Evolutionary conservation across 1,140 invertebrate genomes (phyloP), one percentile per base, ranked within the genome.

Genomic region (Drosophila kurseongensis): DNA sequence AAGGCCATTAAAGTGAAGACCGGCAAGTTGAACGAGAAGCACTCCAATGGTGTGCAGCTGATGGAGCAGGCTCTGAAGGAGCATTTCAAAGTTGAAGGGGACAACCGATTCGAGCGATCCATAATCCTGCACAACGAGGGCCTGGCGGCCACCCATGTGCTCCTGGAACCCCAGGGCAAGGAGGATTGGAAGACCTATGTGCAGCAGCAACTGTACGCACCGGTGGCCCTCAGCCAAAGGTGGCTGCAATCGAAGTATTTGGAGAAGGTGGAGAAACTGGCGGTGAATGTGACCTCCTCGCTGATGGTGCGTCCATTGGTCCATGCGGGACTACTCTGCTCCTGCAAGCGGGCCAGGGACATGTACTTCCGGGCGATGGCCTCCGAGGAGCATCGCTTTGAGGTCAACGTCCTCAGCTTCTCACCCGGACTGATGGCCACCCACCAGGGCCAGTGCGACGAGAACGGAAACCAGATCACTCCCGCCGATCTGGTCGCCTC

Each of bases 391-490:
- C 44, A 47, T 13, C 77, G 72, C 5, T 38, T 38, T 5, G 88
- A 94, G 16, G 93, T 98, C 0, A 94, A 95, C 72, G 95, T 98
- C 9, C 92, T 99, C 7, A 98, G 95, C 92, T 99, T 99, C 93
- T 96, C 97, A 4, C 98, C 98, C 1, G 98, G 98, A 13, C 98
- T 98, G 0, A 95, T 97, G 35, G 98, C 98, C 96, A 95, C 96
- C 48, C 92, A 95, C 40, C 93, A 94, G 75, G 93, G 96, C 14
- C 92, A 94, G 18, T 78, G 56, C 29, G 90, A 91, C 68, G 16
- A 74, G 0, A 91, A 91, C 54, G 85, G 81, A n/a, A 91, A 91
- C 55, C 50, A 72, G 47, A 55, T 90, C 29, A 59, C 44, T 18
- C 66, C 80, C 10, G 61, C 60, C 18, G 58, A 80, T 0, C 62